phyloP scores from a whole-genome alignment of 2,113 vertebrate species.

The Peromyscus polionotus region DNA sequence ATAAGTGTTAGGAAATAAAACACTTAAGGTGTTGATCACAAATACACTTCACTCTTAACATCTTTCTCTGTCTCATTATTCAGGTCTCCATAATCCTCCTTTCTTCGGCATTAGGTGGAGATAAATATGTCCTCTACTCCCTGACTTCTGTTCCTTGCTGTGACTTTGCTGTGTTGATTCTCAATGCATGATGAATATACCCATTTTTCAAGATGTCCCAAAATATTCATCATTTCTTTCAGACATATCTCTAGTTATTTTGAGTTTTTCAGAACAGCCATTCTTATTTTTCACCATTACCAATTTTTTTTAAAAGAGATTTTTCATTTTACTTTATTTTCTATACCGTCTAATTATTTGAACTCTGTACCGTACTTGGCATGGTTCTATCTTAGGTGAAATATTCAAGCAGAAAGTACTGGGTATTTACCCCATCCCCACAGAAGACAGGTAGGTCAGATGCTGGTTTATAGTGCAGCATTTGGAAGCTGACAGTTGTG shows the following conservation, averaged over 20 bases:
- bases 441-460: constrained; percentile 8
- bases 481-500: background rate
- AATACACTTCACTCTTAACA: background rate
- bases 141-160: background rate
- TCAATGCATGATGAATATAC: background rate
- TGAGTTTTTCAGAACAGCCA: background rate
- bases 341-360: background rate
- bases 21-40: background rate
- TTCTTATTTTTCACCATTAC: background rate
- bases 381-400: background rate
- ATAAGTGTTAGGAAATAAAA: background rate
- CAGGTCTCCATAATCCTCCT: background rate
- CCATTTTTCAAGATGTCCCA: background rate
- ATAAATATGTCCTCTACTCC: background rate
- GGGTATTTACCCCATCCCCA: background rate
- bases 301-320: background rate
- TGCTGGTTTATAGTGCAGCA: background rate
- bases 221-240: constrained; percentile 3
- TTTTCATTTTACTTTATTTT: background rate
- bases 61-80: background rate
- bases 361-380: background rate
- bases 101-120: background rate
- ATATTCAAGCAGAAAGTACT: background rate
- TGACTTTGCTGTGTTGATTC: constrained; percentile 6
- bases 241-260: background rate